Evolutionary conservation across 2,888 invertebrate genomes (phyloP).

Genomic region (Brachypalpus laphriformis): DNA sequence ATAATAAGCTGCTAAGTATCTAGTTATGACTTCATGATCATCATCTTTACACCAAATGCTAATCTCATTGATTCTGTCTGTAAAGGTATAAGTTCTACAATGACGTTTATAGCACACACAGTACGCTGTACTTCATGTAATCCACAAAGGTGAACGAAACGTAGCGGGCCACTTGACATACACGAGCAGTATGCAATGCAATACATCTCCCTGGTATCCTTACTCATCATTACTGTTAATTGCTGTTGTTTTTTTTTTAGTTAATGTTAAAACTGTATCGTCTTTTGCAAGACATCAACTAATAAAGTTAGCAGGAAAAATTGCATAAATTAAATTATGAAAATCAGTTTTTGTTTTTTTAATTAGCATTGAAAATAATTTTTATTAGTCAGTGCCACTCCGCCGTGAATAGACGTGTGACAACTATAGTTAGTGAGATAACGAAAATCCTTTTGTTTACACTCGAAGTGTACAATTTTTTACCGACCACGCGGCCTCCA

Average conservation of each 20-base stretch:
- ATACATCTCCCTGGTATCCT: slow-evolving; percentile 21
- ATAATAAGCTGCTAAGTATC: slow-evolving; percentile 12
- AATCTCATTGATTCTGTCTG: not conserved
- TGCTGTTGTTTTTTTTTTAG: slow-evolving; percentile 40
- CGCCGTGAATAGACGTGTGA: too few species aligned
- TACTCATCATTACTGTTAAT: slow-evolving; percentile 39
- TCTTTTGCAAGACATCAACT: slow-evolving; percentile 34
- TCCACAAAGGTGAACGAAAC: not conserved
- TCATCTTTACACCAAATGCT: slow-evolving; percentile 8
- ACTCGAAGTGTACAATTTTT: too few species aligned
- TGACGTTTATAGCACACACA: not conserved
- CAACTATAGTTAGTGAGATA: too few species aligned
- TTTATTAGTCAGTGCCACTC: too few species aligned
- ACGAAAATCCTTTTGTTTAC: too few species aligned
- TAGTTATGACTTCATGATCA: slow-evolving; percentile 21
- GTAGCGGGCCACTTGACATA: not conserved
- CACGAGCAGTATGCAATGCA: not conserved
- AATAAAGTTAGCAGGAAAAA: slow-evolving; percentile 43
- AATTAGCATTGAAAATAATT: too few species aligned
- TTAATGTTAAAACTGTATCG: slow-evolving; percentile 47
- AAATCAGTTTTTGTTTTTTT: not conserved
- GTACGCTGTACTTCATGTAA: not conserved
- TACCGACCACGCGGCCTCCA: too few species aligned
- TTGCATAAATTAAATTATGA: slow-evolving; percentile 8
- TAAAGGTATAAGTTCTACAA: not conserved